Evolutionary conservation across 2,113 vertebrate species (phyloP), one percentile per base, ranked within the genome.

Genomic region (Cnemophilus loriae): DNA sequence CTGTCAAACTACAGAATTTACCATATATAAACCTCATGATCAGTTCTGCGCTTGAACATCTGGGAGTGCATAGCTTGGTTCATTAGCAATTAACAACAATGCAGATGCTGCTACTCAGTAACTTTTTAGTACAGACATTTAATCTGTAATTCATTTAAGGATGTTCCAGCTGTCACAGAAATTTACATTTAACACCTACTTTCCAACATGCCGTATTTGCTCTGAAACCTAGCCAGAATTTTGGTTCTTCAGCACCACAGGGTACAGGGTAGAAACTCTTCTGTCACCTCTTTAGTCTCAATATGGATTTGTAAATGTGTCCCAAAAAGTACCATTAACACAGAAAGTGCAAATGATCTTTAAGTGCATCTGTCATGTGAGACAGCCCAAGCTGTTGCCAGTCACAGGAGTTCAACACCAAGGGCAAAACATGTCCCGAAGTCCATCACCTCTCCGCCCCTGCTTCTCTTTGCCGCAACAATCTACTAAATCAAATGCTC

Each of bases 11-110:
- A 39, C 5, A 73, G 57, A 83, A 65, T 23, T 12, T 9, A 27
- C 6, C 1, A 1, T 20, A 8, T 33, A 30, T 46, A 80, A 85
- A 85, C 1, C 3, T 27, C 4, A 1, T 18, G 5, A 11, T 6
- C 44, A 46, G 9, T 65, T 87, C 49, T 55, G 1, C 9, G 67
- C 18, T 76, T 55, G 32, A 88, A 50, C 22, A 87, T 30, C 47
- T 68, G n/a, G 26, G 53, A 32, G 27, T 52, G 16, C 30, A 57
- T 33, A 68, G 8, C 30, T 52, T 64, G 16, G 37, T 47, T 42
- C 32, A 23, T 89, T 39, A 76, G 6, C 22, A 78, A 35, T 39
- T 80, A 60, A 12, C 35, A 69, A 20, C 0, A 2, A 7, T 39
- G 18, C 24, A 70, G 30, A 37, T 63, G 23, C 16, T 64, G 32